Percentiles rank a stretch among this genome's conserved stretches.
These are phyloP conservation scores for Trachelus iudaicus DNA, from an alignment of 2,888 invertebrate species.

Conservation along the genomic window DNA sequence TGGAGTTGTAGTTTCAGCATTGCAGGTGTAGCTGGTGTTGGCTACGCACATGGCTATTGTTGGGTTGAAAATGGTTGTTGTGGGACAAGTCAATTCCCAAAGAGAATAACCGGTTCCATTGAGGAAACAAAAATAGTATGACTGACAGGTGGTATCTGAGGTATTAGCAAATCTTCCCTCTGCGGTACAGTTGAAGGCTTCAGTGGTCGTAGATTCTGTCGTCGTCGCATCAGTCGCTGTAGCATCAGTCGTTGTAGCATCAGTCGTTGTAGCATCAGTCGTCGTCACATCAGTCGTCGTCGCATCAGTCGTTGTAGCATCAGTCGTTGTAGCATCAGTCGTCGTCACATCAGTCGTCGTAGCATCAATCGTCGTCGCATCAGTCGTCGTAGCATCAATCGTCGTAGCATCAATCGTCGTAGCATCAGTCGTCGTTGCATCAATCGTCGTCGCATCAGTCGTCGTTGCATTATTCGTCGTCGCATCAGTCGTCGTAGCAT, in stretches of 20 bases:
- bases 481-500: not conserved
- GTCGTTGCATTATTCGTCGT: constrained; percentile 1
- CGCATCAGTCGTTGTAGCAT: not conserved
- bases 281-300: not conserved
- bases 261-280: not conserved
- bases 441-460: not conserved
- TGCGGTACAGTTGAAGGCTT: constrained; percentile 13
- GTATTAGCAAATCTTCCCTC: constrained; percentile 26
- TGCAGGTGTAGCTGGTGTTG: not conserved
- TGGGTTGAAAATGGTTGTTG: constrained; percentile 15
- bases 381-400: not conserved
- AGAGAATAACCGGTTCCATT: not conserved
- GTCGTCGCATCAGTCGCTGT: no score
- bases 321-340: not conserved
- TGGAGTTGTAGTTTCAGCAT: not conserved
- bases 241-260: not conserved
- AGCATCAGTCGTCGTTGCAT: not conserved
- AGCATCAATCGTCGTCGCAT: not conserved
- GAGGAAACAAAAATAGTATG: constrained; percentile 29
- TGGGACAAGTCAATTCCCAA: constrained; percentile 7
- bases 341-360: not conserved
- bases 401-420: not conserved
- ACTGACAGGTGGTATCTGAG: constrained; percentile 24
- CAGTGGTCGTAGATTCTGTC: constrained; percentile 8
- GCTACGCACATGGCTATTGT: constrained; percentile 3